Conservation (phyloP, 2,113 vertebrate genomes). For the Poeciliopsis retropinna region DNA sequence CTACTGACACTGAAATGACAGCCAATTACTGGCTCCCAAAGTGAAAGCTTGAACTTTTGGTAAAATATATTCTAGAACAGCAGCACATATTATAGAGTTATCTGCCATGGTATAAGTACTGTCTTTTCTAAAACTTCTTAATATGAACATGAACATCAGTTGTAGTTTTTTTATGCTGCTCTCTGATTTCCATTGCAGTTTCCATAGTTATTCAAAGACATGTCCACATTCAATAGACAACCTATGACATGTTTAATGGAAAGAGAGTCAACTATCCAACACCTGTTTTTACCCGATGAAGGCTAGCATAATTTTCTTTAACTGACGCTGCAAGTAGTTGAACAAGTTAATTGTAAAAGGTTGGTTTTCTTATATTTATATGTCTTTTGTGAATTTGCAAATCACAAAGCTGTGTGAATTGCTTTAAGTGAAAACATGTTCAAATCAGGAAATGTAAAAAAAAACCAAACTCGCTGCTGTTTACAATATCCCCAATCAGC, state of each 20-base stretch:
- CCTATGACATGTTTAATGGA: constrained; percentile 66
- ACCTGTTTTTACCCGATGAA: constrained; percentile 47
- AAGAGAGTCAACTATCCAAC: constrained; percentile 56
- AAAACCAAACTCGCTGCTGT: constrained; percentile 13
- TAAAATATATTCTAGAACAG: constrained; percentile 67
- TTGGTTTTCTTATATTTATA: neutral
- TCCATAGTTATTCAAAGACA: constrained; percentile 65
- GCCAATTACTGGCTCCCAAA: constrained; percentile 70
- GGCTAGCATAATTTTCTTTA: constrained; percentile 55
- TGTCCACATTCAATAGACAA: constrained; percentile 72
- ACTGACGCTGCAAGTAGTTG: neutral
- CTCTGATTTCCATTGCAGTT: constrained; percentile 67
- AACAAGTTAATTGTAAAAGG: neutral
- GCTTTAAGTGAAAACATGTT: neutral
- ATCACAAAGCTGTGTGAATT: constrained; percentile 38
- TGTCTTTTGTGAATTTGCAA: constrained; percentile 50
- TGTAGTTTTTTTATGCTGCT: neutral
- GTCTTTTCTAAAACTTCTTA: no score
- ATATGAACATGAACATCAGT: no score
- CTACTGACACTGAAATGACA: constrained; percentile 76
- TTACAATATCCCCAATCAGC: constrained; percentile 6
- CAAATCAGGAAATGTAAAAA: constrained; percentile 12
- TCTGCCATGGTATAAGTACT: constrained; percentile 76
- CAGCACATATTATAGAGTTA: constrained; percentile 51
- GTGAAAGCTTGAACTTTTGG: constrained; percentile 66